Conservation (phyloP, 2,113 vertebrate species). For the Amphilophus citrinellus region DNA sequence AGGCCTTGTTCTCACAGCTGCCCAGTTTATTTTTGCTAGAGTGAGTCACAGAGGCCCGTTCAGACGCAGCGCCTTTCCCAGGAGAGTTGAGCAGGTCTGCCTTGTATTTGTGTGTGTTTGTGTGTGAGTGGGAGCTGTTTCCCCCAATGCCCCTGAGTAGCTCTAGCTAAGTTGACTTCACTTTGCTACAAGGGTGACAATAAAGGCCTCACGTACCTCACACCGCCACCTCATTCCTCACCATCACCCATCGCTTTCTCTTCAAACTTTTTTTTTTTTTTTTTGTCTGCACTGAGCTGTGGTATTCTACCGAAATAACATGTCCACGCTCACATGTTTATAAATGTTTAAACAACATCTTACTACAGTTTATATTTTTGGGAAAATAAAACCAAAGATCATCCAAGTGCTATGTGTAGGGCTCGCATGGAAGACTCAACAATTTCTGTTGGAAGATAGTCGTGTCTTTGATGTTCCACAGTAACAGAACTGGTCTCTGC, state of each 20-base stretch:
- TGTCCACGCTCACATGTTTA: slow-evolving; percentile 69
- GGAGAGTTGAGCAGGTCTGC: slow-evolving; percentile 70
- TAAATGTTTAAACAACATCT: slow-evolving; percentile 70
- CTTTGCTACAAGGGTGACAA: slow-evolving; percentile 15
- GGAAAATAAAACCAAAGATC: slow-evolving; percentile 24
- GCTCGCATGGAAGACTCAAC: slow-evolving; percentile 35
- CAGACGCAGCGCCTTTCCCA: slow-evolving; percentile 75
- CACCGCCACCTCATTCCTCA: slow-evolving; percentile 37
- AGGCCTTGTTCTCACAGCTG: slow-evolving; percentile 86
- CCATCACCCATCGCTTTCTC: slow-evolving; percentile 24
- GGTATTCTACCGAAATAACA: slow-evolving; percentile 61
- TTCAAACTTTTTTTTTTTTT: slow-evolving; percentile 19
- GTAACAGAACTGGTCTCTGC: slow-evolving; percentile 31
- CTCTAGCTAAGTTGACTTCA: slow-evolving; percentile 30
- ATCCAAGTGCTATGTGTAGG: slow-evolving; percentile 36
- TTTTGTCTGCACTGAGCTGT: neutral
- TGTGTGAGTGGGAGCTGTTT: slow-evolving; percentile 41
- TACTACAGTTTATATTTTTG: slow-evolving; percentile 65
- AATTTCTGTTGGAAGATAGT: slow-evolving; percentile 33
- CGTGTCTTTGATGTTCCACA: slow-evolving; percentile 54
- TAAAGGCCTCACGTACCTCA: slow-evolving; percentile 17
- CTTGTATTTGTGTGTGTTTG: slow-evolving; percentile 43
- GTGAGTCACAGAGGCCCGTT: slow-evolving; percentile 81
- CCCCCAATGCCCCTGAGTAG: slow-evolving; percentile 29
- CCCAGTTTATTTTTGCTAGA: slow-evolving; percentile 83